These are phyloP conservation scores for Acrossocheilus wenchowensis DNA, from an alignment of 2,797 vertebrate species.

Conservation along the genomic window DNA sequence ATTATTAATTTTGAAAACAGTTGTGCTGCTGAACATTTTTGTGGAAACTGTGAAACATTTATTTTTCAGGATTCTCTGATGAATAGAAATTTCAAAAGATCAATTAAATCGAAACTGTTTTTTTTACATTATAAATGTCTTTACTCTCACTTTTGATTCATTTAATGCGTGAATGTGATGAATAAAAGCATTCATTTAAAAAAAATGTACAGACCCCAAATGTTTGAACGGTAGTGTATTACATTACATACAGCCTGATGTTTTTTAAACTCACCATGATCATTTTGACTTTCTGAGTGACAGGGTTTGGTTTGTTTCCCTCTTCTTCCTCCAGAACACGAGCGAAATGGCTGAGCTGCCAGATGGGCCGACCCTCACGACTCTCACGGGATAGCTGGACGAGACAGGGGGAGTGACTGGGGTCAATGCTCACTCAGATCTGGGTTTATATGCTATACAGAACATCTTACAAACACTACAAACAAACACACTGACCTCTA, in stretches of 20 bases:
- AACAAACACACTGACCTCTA: conserved; percentile 86
- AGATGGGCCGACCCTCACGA: conserved; percentile 93
- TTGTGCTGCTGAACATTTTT: too few relatives aligned
- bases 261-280: conserved; percentile 86
- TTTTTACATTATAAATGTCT: too few relatives aligned
- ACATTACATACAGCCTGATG: too few relatives aligned
- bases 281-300: conserved; percentile 96
- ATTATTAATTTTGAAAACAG: background rate
- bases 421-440: conserved; percentile 77
- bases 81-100: too few relatives aligned
- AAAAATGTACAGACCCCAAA: too few relatives aligned
- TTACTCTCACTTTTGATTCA: too few relatives aligned
- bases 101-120: too few relatives aligned
- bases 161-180: too few relatives aligned
- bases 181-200: too few relatives aligned
- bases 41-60: too few relatives aligned
- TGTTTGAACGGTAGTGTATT: background rate
- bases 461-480: background rate
- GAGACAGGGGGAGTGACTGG: background rate
- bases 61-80: too few relatives aligned
- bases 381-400: conserved; percentile 91
- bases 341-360: conserved; percentile 96
- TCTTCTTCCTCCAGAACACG: conserved; percentile 94
- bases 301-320: conserved; percentile 97
- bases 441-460: background rate